These are phyloP conservation scores for Catharus fuscescens DNA, from an alignment of 2,113 vertebrate species.

Conservation along the genomic window DNA sequence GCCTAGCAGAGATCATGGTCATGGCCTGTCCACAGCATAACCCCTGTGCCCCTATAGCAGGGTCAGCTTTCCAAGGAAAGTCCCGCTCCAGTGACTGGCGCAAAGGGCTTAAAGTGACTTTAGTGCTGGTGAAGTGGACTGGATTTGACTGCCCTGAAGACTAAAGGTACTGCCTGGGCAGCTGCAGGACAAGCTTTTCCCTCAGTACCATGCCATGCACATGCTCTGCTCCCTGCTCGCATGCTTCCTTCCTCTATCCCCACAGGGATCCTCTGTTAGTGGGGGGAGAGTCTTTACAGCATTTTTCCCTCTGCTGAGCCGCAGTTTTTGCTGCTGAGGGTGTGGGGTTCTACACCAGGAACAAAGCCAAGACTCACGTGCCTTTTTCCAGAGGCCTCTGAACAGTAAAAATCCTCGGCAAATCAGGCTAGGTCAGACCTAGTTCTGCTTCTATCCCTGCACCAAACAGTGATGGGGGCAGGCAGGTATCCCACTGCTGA, in stretches of 20 bases:
- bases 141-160: slow-evolving; percentile 60
- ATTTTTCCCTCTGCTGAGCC: background rate
- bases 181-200: slow-evolving; percentile 52
- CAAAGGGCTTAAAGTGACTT: slow-evolving; percentile 44
- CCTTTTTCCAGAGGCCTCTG: background rate
- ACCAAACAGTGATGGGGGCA: background rate
- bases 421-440: background rate
- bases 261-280: background rate
- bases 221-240: background rate
- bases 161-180: slow-evolving; percentile 61
- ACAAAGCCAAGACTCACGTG: background rate
- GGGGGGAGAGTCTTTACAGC: background rate
- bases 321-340: background rate
- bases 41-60: slow-evolving; percentile 46
- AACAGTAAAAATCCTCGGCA: background rate
- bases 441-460: background rate
- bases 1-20: background rate
- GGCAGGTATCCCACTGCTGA: background rate
- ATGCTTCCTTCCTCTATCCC: background rate
- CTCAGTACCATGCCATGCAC: background rate
- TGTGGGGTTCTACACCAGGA: background rate
- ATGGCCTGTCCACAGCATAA: background rate
- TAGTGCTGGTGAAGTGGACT: slow-evolving; percentile 50
- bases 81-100: background rate
- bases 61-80: slow-evolving; percentile 48